Percentiles rank a stretch among this genome's conserved stretches.
Evolutionary conservation across 1,140 invertebrate genomes (phyloP).

Genomic region (Phymorhynchus buccinoides): DNA sequence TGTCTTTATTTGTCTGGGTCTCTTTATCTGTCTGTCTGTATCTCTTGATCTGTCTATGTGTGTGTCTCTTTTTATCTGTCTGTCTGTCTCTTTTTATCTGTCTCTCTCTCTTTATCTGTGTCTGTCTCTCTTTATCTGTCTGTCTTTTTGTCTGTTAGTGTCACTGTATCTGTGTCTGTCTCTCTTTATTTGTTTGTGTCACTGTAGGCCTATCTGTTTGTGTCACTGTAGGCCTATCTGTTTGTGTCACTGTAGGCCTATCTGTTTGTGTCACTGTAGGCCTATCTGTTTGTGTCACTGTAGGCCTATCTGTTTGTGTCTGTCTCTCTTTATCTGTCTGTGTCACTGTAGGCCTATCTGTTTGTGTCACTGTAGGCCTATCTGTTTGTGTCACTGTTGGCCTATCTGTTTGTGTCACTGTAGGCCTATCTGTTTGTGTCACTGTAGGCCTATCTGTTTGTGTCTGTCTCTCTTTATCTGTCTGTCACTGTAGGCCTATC

Average conservation of each 20-base stretch:
- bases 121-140: neutral
- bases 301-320: too few species aligned
- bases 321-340: too few species aligned
- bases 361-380: too few species aligned
- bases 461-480: too few species aligned
- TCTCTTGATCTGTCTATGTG: neutral
- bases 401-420: too few species aligned
- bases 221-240: neutral
- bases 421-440: too few species aligned
- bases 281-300: too few species aligned
- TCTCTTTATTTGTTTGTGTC: neutral
- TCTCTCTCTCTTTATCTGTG: neutral
- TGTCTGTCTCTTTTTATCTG: neutral
- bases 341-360: too few species aligned
- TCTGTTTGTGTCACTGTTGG: conserved; percentile 4
- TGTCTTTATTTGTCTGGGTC: neutral
- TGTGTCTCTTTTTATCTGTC: neutral
- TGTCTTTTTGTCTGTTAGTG: neutral
- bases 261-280: too few species aligned
- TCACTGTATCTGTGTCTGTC: neutral
- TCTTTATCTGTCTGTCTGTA: neutral
- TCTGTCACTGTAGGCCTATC: too few species aligned
- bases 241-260: too few species aligned
- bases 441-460: too few species aligned
- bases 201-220: neutral